phyloP scores from a whole-genome alignment of 2,888 invertebrate genomes.

The Mimas tiliae region DNA sequence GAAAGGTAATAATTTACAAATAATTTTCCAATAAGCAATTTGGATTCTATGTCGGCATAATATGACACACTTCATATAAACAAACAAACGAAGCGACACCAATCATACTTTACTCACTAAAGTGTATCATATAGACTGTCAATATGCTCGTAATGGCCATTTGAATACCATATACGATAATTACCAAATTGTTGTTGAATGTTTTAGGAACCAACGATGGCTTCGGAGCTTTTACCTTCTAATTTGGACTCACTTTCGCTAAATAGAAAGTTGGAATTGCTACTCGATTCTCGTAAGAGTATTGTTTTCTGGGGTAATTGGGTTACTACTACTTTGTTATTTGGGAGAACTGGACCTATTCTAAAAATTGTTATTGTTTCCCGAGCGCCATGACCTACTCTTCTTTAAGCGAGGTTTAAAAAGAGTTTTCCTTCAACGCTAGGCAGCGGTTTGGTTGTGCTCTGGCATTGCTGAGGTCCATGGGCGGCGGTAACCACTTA shows the following conservation, averaged over 20 bases:
- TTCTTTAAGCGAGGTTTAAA: too few species aligned
- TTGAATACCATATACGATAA: constrained; percentile 10
- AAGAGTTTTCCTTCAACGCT: too few species aligned
- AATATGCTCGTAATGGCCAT: not conserved
- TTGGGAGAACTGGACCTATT: not conserved
- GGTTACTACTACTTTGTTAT: not conserved
- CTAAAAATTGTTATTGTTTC: not conserved
- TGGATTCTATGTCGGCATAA: too few species aligned
- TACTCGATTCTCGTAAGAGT: not conserved
- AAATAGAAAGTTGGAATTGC: not conserved
- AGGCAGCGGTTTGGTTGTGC: too few species aligned
- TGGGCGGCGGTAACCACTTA: too few species aligned
- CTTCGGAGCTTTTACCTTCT: not conserved
- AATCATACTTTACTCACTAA: constrained; percentile 7
- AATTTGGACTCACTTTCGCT: not conserved
- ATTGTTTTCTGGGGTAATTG: not conserved
- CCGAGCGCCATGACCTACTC: too few species aligned
- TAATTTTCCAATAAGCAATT: too few species aligned
- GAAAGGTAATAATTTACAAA: too few species aligned
- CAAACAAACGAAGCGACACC: not conserved
- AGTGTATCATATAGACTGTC: constrained; percentile 6
- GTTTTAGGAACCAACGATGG: not conserved
- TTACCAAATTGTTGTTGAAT: constrained; percentile 18
- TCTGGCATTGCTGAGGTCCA: too few species aligned
- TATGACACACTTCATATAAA: too few species aligned